Evolutionary conservation across 2,797 vertebrate species (phyloP).

Genomic region (Tokudaia muenninki): DNA sequence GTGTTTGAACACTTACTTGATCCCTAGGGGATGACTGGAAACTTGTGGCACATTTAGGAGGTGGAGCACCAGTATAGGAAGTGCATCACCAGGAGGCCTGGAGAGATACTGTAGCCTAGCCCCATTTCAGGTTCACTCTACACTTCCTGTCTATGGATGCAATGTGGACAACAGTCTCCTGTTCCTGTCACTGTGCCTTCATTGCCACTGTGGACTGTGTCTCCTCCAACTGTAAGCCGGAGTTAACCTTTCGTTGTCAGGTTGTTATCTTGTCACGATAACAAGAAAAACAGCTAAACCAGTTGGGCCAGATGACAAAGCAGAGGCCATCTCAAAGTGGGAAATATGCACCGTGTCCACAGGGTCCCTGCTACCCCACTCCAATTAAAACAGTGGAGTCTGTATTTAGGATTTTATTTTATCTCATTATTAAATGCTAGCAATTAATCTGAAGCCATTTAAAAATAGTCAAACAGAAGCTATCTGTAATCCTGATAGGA

Average conservation of each 20-base stretch:
- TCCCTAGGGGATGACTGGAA: not conserved
- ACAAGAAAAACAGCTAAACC: not conserved
- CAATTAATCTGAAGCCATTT: constrained; percentile 18
- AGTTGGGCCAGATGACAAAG: not conserved
- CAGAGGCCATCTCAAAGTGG: not conserved
- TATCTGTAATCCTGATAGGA: not conserved
- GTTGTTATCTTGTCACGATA: not conserved
- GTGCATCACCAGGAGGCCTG: not conserved
- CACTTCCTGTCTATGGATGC: not conserved
- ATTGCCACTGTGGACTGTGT: not conserved
- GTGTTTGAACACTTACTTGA: not conserved
- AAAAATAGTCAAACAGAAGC: constrained; percentile 31
- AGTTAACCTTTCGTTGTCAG: not conserved
- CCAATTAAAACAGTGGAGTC: not conserved
- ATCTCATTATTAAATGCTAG: constrained; percentile 47
- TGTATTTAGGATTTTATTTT: not conserved
- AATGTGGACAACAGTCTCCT: not conserved
- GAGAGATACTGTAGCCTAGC: not conserved
- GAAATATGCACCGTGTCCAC: not conserved
- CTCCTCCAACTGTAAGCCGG: not conserved
- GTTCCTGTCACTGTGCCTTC: not conserved
- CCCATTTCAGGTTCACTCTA: not conserved
- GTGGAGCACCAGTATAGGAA: not conserved
- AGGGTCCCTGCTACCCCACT: no score
- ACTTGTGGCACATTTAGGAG: not conserved